Base-by-base conservation (phyloP, 1,140 invertebrate species). In the Riptortus pedestris region DNA sequence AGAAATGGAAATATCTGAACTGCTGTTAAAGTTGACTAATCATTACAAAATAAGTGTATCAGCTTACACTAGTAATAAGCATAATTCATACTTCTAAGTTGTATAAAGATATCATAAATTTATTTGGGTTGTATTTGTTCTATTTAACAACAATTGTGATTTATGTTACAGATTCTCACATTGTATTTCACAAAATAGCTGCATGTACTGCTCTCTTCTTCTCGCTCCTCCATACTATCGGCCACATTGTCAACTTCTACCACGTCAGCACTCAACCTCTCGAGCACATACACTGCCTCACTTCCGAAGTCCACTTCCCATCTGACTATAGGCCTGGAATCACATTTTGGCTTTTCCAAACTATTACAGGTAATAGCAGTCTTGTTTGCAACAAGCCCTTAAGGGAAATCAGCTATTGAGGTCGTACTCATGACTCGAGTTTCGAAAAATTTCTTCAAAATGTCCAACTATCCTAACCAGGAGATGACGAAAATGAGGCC, bases 161-260 rank as follows among this genome's bases (percentile, higher is more conserved):
- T n/a, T n/a, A n/a, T n/a, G n/a, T 55, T 55, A 3, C 24, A 55
- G 51, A 99, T 74, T 91, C 95, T 0, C 92, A 97, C 69, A 94
- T 99, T 20, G 92, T 96, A 70, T 99, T 99, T 73, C 96, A 99
- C 75, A 99, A 99, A 77, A 94, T 99, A 51, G 93, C 93, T 0
- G 96, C 95, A 0, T 93, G 93, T 70, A 98, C 95, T 0, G 96
- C 93, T 0, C 78, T 97, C 0, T 95, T 98, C 76, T 98, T 98
- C 74, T 91, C 87, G 0, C 75, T 93, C 11, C 79, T 95, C 0
- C 90, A 99, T 71, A 92, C 93, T 0, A 84, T 96, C 27, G 96
- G 96, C 0, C 96, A 99, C 73, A 89, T 96, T 70, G 91, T 99
- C 24, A 99, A 99, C 75, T 99, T 99, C 75, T 99, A 99, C 75